Percentiles rank a stretch among this genome's conserved stretches.
Conservation (phyloP, 2,888 invertebrate species). For the Sabellastarte sp. region DNA sequence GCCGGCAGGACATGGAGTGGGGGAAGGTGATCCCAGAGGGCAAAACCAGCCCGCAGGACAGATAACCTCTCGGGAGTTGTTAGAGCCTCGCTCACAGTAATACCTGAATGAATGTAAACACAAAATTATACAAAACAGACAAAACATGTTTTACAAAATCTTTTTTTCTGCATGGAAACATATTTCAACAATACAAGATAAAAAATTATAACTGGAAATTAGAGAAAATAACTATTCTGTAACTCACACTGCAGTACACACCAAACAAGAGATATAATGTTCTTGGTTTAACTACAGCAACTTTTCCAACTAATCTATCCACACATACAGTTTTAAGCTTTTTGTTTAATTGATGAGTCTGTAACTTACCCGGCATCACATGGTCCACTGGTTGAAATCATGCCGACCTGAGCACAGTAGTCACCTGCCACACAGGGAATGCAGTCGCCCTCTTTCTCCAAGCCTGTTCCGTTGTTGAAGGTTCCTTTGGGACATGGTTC, state of each 20-base stretch:
- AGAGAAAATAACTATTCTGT: no score
- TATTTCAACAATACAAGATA: no score
- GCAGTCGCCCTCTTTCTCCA: conserved; percentile 40
- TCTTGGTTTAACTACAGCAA: no score
- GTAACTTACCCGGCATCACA: conserved; percentile 49
- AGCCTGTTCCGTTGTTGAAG: conserved; percentile 46
- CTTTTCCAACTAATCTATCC: no score
- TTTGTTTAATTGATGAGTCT: no score
- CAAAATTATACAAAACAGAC: no score
- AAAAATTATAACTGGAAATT: no score
- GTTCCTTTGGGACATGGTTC: conserved; percentile 50
- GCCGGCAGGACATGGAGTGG: conserved; percentile 43
- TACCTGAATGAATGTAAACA: conserved; percentile 37
- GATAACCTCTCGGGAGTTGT: conserved; percentile 35
- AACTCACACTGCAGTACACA: no score
- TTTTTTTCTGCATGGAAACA: no score
- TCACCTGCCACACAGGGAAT: conserved; percentile 45
- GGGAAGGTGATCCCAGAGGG: conserved; percentile 37
- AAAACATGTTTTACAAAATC: no score
- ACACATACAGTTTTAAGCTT: no score
- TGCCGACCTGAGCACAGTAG: conserved; percentile 44
- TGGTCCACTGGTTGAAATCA: conserved; percentile 40
- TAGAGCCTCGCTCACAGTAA: conserved; percentile 48
- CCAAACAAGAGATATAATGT: no score
- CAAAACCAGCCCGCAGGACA: conserved; percentile 49